phyloP scores from a whole-genome alignment of 2,888 invertebrate genomes.

The Calliphora vomitoria region DNA sequence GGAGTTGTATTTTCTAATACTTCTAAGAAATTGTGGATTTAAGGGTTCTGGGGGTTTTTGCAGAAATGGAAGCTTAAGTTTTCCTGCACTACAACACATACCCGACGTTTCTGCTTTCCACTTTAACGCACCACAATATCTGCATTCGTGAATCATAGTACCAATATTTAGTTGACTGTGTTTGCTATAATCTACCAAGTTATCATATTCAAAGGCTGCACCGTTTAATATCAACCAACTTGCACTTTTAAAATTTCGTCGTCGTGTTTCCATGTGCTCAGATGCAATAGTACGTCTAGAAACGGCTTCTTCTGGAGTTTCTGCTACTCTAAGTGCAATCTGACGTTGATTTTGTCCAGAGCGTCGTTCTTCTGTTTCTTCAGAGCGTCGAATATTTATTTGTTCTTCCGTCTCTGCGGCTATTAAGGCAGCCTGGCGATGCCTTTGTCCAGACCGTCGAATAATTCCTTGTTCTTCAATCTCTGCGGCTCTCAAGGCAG shows the following conservation, averaged over 20 bases:
- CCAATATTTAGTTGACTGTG: background rate
- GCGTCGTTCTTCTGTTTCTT: too few relatives aligned
- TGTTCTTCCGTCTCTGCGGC: too few relatives aligned
- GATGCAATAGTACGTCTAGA: too few relatives aligned
- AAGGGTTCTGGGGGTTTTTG: background rate
- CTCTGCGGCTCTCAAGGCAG: too few relatives aligned
- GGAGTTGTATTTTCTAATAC: slow-evolving; percentile 1
- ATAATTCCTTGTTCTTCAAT: too few relatives aligned
- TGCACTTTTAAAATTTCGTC: background rate
- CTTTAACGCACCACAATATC: background rate
- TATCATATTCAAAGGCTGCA: background rate
- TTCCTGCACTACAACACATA: background rate
- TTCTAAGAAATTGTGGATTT: background rate
- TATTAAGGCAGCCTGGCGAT: background rate
- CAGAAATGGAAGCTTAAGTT: background rate
- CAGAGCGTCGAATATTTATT: background rate
- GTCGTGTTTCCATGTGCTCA: too few relatives aligned
- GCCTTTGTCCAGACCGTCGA: background rate
- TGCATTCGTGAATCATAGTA: background rate
- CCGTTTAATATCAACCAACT: background rate
- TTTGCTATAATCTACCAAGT: too few relatives aligned
- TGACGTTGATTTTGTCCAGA: background rate
- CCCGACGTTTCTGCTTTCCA: background rate
- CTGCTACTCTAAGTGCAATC: background rate
- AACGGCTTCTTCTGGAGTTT: background rate